Evolutionary conservation across 2,888 invertebrate genomes (phyloP).

Genomic region (Andricus curvator): DNA sequence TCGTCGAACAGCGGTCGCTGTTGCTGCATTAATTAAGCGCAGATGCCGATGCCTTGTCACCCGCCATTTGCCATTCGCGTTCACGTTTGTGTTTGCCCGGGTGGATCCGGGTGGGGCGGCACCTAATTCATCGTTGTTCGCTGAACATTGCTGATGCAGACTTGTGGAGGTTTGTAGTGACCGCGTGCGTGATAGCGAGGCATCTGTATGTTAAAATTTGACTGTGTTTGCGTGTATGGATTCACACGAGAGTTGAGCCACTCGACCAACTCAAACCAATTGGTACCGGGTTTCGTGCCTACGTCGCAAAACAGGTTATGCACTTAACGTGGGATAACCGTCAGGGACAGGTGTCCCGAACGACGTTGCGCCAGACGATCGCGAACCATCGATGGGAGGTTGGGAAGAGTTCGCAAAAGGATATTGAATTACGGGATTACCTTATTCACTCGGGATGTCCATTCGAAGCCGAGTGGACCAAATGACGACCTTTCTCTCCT

Average conservation of each 20-base stretch:
- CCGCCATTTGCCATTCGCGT: slow-evolving; percentile 67
- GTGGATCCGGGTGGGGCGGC: slow-evolving; percentile 56
- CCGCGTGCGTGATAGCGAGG: not conserved
- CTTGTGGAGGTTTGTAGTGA: not conserved
- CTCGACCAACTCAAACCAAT: slow-evolving; percentile 40
- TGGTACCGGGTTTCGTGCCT: slow-evolving; percentile 51
- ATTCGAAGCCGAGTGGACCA: slow-evolving; percentile 23
- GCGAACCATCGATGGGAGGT: slow-evolving; percentile 26
- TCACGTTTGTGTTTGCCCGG: slow-evolving; percentile 57
- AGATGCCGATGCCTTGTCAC: slow-evolving; percentile 70
- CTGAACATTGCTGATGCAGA: slow-evolving; percentile 48
- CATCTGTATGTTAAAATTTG: not conserved
- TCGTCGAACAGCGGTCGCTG: slow-evolving; percentile 47
- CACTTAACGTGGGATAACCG: slow-evolving; percentile 60
- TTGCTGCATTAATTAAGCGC: slow-evolving; percentile 68
- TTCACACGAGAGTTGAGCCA: slow-evolving; percentile 23
- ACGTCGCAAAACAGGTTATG: slow-evolving; percentile 61
- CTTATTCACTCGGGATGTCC: slow-evolving; percentile 27
- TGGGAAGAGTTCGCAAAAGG: slow-evolving; percentile 43
- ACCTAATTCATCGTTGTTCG: slow-evolving; percentile 64
- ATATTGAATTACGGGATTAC: slow-evolving; percentile 35
- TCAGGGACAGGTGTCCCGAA: slow-evolving; percentile 60
- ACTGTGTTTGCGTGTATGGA: slow-evolving; percentile 4
- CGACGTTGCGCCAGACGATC: slow-evolving; percentile 49
- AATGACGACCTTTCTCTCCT: slow-evolving; percentile 27